Conservation (phyloP, 1,140 invertebrate genomes). For the Eueides isabella region DNA sequence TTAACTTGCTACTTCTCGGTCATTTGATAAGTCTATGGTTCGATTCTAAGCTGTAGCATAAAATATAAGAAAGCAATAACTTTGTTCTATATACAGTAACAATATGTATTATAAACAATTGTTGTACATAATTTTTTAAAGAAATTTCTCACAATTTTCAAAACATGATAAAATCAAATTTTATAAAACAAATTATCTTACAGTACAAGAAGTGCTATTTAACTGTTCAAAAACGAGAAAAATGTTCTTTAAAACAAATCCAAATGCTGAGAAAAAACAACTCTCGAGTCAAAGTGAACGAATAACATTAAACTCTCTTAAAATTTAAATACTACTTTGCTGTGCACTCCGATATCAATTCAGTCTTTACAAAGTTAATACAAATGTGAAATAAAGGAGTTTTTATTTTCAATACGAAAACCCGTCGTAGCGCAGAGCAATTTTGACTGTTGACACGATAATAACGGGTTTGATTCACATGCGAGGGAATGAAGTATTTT, state of each 20-base stretch:
- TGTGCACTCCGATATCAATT: not conserved
- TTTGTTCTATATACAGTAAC: too few relatives aligned
- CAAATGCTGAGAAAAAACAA: not conserved
- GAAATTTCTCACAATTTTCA: too few relatives aligned
- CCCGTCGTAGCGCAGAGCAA: not conserved
- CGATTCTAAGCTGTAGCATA: too few relatives aligned
- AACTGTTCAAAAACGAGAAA: not conserved
- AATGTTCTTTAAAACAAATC: not conserved
- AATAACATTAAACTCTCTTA: not conserved
- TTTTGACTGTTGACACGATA: not conserved
- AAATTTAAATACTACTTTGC: not conserved
- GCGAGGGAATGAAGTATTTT: too few relatives aligned
- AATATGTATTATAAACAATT: too few relatives aligned
- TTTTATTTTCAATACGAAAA: not conserved
- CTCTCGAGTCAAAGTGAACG: not conserved
- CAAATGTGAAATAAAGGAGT: not conserved
- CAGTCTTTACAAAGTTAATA: not conserved
- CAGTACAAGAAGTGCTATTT: too few relatives aligned
- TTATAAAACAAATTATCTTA: too few relatives aligned
- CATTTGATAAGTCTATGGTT: too few relatives aligned
- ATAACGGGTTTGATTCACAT: not conserved
- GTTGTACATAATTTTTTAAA: too few relatives aligned
- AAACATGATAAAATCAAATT: too few relatives aligned
- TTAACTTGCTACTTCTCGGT: too few relatives aligned
- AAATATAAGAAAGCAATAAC: too few relatives aligned